Percentiles rank a stretch among this genome's conserved stretches.
Conservation (phyloP, 2,888 invertebrate species). For the Lasioglossum malachurum region DNA sequence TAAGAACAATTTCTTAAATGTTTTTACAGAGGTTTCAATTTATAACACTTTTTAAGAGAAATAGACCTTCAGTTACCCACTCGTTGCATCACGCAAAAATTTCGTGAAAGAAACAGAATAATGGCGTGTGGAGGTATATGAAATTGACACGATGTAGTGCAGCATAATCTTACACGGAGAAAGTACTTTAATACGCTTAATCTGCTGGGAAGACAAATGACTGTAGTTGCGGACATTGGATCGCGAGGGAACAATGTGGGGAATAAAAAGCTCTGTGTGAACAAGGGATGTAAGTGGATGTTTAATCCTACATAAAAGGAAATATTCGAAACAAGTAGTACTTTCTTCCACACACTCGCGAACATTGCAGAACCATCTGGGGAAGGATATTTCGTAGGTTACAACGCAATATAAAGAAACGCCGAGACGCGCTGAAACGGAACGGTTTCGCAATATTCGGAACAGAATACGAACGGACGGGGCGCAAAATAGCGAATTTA, state of each 20-base stretch:
- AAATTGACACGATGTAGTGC: neutral
- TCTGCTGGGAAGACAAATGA: neutral
- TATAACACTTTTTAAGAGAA: too few species aligned
- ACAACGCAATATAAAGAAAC: conserved; percentile 24
- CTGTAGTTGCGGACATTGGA: neutral
- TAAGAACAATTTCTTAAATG: too few species aligned
- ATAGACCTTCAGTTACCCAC: too few species aligned
- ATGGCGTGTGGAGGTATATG: too few species aligned
- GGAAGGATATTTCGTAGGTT: conserved; percentile 15
- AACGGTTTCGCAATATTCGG: conserved; percentile 23
- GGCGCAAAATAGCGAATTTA: conserved; percentile 38
- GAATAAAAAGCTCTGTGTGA: neutral
- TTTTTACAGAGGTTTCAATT: too few species aligned
- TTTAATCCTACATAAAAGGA: conserved; percentile 18
- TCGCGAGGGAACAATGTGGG: neutral
- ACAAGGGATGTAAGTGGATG: conserved; percentile 10
- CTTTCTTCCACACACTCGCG: neutral
- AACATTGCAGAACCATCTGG: conserved; percentile 23
- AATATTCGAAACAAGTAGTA: conserved; percentile 7
- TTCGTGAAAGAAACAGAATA: too few species aligned
- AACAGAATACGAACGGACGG: conserved; percentile 15
- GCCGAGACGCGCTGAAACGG: conserved; percentile 25
- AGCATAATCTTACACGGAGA: neutral
- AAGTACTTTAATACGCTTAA: neutral
- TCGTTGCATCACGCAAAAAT: too few species aligned